Evolutionary conservation across 1,140 invertebrate genomes (phyloP), one percentile per base, ranked within the genome.

Genomic region (Meloidogyne hapla): DNA sequence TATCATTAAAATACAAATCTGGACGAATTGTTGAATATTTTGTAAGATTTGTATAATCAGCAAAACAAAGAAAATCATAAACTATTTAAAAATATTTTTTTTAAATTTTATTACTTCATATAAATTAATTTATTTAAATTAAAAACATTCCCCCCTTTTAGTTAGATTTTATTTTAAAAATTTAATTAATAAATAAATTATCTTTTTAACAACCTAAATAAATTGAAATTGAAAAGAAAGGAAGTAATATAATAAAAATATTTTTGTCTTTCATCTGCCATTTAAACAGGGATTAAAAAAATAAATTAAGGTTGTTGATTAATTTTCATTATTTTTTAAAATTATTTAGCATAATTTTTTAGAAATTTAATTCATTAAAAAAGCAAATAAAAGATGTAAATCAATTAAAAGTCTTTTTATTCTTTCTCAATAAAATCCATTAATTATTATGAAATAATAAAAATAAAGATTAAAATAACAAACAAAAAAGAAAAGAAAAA

Each of bases 121-220:
- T n/a, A n/a, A n/a, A n/a, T n/a, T n/a, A n/a, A n/a, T n/a, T n/a
- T n/a, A n/a, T n/a, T n/a, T n/a, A n/a, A n/a, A n/a, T n/a, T n/a
- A n/a, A n/a, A n/a, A n/a, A n/a, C n/a, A n/a, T n/a, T n/a, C n/a
- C n/a, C n/a, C n/a, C n/a, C n/a, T n/a, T n/a, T n/a, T n/a, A n/a
- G n/a, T n/a, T n/a, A n/a, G n/a, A n/a, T n/a, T n/a, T n/a, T n/a
- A n/a, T n/a, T n/a, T 33, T 6, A 0, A 4, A 33, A 33, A 33
- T 33, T 33, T 33, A 33, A 33, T 33, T 33, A 6, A 6, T 5
- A 66, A 66, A 33, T 18, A 66, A 40, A 21, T n/a, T n/a, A n/a
- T n/a, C n/a, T n/a, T n/a, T n/a, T n/a, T n/a, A n/a, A n/a, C n/a
- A 21, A 28, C 65, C 18, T 66, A 66, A 66, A 66, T 66, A 66